Conservation (phyloP, 92 coral and sea anemone species). For the Bergia sp. region DNA sequence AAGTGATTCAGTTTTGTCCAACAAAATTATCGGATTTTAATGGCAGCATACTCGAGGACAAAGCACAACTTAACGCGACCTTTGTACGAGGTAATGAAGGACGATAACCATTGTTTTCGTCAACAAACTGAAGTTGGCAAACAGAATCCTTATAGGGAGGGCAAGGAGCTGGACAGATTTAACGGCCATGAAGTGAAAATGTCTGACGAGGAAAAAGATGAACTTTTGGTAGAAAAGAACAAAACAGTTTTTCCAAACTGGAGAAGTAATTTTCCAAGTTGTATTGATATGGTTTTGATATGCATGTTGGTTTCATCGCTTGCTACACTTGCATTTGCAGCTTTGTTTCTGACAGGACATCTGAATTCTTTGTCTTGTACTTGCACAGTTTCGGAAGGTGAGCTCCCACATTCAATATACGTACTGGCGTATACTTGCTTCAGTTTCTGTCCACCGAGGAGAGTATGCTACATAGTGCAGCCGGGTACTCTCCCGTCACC, state of each 20-base stretch:
- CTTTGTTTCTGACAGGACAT: constrained; percentile 1
- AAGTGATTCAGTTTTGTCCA: background rate
- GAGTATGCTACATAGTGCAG: background rate
- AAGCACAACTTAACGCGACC: background rate
- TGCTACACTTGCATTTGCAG: background rate
- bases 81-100: background rate
- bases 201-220: background rate
- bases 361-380: background rate
- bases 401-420: background rate
- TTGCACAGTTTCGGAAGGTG: background rate
- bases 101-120: background rate
- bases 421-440: no score
- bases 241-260: background rate
- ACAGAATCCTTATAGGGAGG: background rate
- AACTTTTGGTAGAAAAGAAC: background rate
- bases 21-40: background rate
- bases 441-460: no score
- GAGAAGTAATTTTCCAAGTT: background rate
- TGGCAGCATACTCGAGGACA: background rate
- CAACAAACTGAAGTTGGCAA: background rate
- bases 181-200: background rate
- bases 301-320: background rate
- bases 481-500: background rate
- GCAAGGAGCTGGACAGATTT: background rate
- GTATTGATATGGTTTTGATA: background rate